Conservation (phyloP, 2,113 vertebrate genomes). For the Marcusenius ussheri region DNA sequence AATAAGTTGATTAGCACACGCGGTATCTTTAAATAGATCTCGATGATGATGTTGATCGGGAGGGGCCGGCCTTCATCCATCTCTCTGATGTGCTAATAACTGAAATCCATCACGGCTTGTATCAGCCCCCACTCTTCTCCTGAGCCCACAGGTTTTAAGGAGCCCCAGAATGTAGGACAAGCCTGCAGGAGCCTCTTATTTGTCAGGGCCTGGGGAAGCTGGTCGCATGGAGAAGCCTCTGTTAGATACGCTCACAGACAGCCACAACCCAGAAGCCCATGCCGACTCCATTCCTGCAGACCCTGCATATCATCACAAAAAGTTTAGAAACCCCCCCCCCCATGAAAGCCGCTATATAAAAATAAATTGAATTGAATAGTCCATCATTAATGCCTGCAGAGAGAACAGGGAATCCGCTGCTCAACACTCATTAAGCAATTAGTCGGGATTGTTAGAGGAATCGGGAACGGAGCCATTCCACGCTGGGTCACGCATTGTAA, state of each 20-base stretch:
- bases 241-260: background rate
- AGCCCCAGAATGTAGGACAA: constrained; percentile 40
- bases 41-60: constrained; percentile 99
- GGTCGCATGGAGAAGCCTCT: background rate
- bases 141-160: constrained; percentile 56
- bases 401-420: background rate
- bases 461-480: background rate
- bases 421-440: background rate
- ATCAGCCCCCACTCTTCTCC: constrained; percentile 49
- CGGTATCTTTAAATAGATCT: constrained; percentile 99
- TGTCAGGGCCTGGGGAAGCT: constrained; percentile 29
- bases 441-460: background rate
- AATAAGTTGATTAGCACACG: constrained; percentile 94
- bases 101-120: constrained; percentile 96
- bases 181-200: constrained; percentile 24
- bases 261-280: background rate
- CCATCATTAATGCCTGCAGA: background rate
- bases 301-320: background rate
- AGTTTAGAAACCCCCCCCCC: background rate
- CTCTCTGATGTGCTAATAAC: constrained; percentile 99
- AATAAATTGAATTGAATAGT: too few relatives aligned
- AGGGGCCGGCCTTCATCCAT: constrained; percentile 88
- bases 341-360: too few relatives aligned
- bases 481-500: background rate
- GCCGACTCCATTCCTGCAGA: background rate